phyloP scores from a whole-genome alignment of 2,888 invertebrate genomes.

The Leuctra nigra region DNA sequence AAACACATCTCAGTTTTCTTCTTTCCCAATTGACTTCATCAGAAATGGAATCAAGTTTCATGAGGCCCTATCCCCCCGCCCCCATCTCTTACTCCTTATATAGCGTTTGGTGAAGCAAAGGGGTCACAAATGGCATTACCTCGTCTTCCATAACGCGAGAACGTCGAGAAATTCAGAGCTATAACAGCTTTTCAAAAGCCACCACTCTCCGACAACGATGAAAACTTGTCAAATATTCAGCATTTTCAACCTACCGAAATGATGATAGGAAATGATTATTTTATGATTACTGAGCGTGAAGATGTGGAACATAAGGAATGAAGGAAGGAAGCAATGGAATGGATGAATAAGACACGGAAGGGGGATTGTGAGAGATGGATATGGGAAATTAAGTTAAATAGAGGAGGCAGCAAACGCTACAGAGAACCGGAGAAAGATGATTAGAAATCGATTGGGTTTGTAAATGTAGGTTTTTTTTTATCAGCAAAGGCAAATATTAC shows the following conservation, averaged over 20 bases:
- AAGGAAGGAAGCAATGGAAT: conserved; percentile 2
- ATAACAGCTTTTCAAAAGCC: neutral
- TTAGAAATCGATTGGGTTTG: too few relatives aligned
- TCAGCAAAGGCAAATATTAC: too few relatives aligned
- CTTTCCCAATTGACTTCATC: conserved; percentile 28
- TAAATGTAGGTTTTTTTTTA: too few relatives aligned
- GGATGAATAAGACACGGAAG: conserved; percentile 2
- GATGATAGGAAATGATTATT: conserved; percentile 14
- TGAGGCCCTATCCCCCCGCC: too few relatives aligned
- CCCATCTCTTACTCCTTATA: neutral
- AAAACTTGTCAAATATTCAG: conserved; percentile 14
- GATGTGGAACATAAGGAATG: neutral
- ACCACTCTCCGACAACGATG: neutral
- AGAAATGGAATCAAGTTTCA: conserved; percentile 18
- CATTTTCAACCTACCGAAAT: conserved; percentile 11
- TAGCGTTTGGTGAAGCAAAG: neutral
- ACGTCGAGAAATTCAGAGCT: neutral
- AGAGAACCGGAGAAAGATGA: too few relatives aligned
- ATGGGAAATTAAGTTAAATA: conserved; percentile 17
- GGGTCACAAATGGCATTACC: conserved; percentile 15
- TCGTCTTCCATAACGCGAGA: neutral
- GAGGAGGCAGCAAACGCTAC: too few relatives aligned
- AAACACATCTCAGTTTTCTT: conserved; percentile 21
- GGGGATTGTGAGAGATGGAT: conserved; percentile 9
- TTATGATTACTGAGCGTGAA: conserved; percentile 7